Base-by-base conservation (phyloP, 2,113 vertebrate species). In the Aspiorhynchus laticeps region DNA sequence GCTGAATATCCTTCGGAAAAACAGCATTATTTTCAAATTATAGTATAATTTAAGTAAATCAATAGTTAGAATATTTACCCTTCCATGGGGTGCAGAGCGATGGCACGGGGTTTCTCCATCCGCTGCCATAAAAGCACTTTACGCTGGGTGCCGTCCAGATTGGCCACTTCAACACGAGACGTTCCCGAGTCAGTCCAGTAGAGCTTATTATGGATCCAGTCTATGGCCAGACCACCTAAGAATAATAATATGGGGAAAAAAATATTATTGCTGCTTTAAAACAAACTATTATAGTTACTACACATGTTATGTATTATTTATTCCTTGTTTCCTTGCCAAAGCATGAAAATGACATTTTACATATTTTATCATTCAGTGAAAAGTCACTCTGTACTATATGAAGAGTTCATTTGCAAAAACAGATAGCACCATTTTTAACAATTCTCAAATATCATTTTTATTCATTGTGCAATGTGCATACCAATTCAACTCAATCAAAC, bases 161-260 rank as follows among this genome's bases (percentile, higher is more conserved):
- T 99, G 79, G 98, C 96, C 67, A 99, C 97, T 93, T 99, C 98
- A 67, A 99, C 98, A 41, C 98, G 97, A 51, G 98, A 99, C 0
- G 98, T 99, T 53, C 98, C 98, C 0, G 98, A 99, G 89, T 99
- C 98, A 0, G 98, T 99, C 98, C 98, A 99, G 93, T 97, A 99
- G 79, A 99, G 93, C 89, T 99, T 99, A 91, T 99, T 96, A 14
- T 99, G 98, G 91, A 99, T 98, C 98, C 98, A 99, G 89, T 99
- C 98, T 46, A 99, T 93, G 83, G 98, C 98, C 90, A 99, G 94
- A 63, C 98, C 98, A 83, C 98, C 98, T 99, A 88, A 48, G 19
- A 48, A 2, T 99, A 88, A 48, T 15, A 48, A 2, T 4, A 4
- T 31, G 19, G 12, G 4, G 6, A 17, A 11, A 17, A 53, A 19